These are phyloP conservation scores for Hippocampus kuda DNA, from an alignment of 2,797 vertebrate genomes.

Conservation along the genomic window DNA sequence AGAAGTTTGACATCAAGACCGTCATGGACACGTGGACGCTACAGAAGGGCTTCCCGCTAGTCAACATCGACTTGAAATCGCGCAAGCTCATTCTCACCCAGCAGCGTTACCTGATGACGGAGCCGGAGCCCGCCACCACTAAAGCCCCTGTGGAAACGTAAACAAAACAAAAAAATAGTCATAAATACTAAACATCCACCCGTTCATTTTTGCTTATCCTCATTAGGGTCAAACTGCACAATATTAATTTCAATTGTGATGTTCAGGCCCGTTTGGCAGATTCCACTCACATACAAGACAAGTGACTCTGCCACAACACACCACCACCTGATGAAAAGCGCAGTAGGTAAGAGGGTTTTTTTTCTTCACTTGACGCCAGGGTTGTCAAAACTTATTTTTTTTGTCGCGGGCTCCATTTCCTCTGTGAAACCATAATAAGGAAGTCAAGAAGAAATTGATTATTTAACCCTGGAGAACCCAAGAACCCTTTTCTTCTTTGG, in stretches of 20 bases:
- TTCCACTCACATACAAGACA: slow-evolving; percentile 83
- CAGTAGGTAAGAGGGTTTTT: slow-evolving; percentile 63
- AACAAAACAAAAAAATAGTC: not conserved
- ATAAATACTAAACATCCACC: too few species aligned
- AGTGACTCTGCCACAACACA: slow-evolving; percentile 69
- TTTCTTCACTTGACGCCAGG: too few species aligned
- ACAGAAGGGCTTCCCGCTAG: slow-evolving; percentile 84
- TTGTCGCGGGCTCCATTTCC: too few species aligned
- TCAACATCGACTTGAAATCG: slow-evolving; percentile 75
- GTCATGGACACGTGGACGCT: slow-evolving; percentile 91
- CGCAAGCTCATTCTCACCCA: slow-evolving; percentile 75
- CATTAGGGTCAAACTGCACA: too few species aligned
- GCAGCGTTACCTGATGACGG: slow-evolving; percentile 73
- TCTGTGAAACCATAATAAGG: too few species aligned
- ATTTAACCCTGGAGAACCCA: too few species aligned
- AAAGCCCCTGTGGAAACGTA: not conserved
- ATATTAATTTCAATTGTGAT: not conserved
- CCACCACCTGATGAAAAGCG: slow-evolving; percentile 75
- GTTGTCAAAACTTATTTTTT: too few species aligned
- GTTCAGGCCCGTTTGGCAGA: slow-evolving; percentile 78
- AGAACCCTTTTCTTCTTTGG: too few species aligned
- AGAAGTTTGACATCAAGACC: slow-evolving; percentile 69
- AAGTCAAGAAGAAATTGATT: too few species aligned
- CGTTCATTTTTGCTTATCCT: not conserved
- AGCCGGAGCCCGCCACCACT: slow-evolving; percentile 47